phyloP scores from a whole-genome alignment of 2,888 invertebrate species.

The Hedya salicella region DNA sequence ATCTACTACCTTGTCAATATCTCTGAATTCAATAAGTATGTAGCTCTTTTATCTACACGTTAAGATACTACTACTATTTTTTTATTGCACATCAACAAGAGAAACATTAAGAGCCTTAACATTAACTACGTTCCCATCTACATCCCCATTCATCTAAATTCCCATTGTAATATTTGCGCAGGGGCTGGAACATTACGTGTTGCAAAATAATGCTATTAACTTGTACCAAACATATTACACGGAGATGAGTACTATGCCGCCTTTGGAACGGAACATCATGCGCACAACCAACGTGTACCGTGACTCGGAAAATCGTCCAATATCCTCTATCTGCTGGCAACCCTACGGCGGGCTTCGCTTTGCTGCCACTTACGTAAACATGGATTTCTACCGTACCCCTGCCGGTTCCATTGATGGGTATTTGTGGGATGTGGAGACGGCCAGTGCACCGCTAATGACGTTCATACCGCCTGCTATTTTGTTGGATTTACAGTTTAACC shows the following conservation, averaged over 20 bases:
- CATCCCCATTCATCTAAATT: too few relatives aligned
- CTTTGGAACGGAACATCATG: slow-evolving; percentile 87
- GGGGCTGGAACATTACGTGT: slow-evolving; percentile 93
- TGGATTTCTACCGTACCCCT: slow-evolving; percentile 87
- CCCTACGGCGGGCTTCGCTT: slow-evolving; percentile 92
- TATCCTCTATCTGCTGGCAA: slow-evolving; percentile 93
- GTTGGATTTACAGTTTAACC: slow-evolving; percentile 93
- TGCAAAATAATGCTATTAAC: slow-evolving; percentile 96
- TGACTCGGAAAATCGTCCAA: slow-evolving; percentile 87
- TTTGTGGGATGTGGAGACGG: slow-evolving; percentile 96
- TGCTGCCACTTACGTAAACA: slow-evolving; percentile 92
- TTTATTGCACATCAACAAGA: too few relatives aligned
- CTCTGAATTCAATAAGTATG: too few relatives aligned
- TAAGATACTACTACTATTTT: too few relatives aligned
- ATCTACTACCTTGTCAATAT: too few relatives aligned
- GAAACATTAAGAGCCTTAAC: too few relatives aligned
- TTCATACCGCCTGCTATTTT: slow-evolving; percentile 89
- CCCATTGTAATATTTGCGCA: slow-evolving; percentile 57
- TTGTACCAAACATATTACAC: slow-evolving; percentile 95
- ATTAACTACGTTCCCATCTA: too few relatives aligned
- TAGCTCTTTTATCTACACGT: too few relatives aligned
- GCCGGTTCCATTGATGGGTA: slow-evolving; percentile 76
- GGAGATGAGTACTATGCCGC: slow-evolving; percentile 87
- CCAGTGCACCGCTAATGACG: slow-evolving; percentile 89
- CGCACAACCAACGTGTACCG: slow-evolving; percentile 94